A percentile compares a stretch with the other conserved stretches of the same genome.
phyloP scores from a whole-genome alignment of 2,888 invertebrate species.

The Caenorhabditis becei region DNA sequence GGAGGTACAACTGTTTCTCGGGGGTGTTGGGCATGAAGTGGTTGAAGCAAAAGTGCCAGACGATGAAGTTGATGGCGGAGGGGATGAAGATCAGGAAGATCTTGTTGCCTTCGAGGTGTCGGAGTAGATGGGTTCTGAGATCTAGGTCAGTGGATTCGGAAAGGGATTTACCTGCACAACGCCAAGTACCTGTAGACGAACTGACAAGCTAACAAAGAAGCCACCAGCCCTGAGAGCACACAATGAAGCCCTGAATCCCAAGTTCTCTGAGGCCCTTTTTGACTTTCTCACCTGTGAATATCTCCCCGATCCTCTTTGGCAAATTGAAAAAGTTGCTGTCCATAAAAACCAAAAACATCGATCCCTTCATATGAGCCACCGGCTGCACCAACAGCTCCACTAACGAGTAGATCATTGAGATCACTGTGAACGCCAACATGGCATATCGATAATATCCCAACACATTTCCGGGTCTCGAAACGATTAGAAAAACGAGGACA shows the following conservation, averaged over 20 bases:
- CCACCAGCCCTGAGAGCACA: constrained; percentile 38
- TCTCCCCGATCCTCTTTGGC: constrained; percentile 4
- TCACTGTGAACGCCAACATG: constrained; percentile 35
- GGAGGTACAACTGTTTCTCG: constrained; percentile 37
- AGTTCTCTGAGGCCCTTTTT: too few species aligned
- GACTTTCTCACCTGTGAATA: constrained; percentile 12
- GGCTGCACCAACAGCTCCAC: constrained; percentile 38
- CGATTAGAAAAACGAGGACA: constrained; percentile 23
- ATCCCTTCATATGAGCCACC: constrained; percentile 43
- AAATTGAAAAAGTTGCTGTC: constrained; percentile 20
- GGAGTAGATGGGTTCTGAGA: constrained; percentile 25
- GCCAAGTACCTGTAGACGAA: constrained; percentile 36
- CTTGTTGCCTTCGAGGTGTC: constrained; percentile 11
- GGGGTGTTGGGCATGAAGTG: constrained; percentile 30
- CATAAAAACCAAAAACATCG: constrained; percentile 42
- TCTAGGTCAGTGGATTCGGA: too few species aligned
- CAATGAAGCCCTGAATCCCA: constrained; percentile 33
- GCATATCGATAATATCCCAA: constrained; percentile 36
- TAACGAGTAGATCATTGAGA: constrained; percentile 35
- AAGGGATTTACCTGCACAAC: too few species aligned
- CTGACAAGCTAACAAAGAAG: constrained; percentile 44
- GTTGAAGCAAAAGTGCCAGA: constrained; percentile 39
- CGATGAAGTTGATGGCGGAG: constrained; percentile 16
- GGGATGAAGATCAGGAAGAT: constrained; percentile 28
- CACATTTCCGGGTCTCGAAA: constrained; percentile 20